A percentile compares a stretch with the other conserved stretches of the same genome.
phyloP scores from a whole-genome alignment of 64 coral and sea anemone genomes.

The Acropora yongei region DNA sequence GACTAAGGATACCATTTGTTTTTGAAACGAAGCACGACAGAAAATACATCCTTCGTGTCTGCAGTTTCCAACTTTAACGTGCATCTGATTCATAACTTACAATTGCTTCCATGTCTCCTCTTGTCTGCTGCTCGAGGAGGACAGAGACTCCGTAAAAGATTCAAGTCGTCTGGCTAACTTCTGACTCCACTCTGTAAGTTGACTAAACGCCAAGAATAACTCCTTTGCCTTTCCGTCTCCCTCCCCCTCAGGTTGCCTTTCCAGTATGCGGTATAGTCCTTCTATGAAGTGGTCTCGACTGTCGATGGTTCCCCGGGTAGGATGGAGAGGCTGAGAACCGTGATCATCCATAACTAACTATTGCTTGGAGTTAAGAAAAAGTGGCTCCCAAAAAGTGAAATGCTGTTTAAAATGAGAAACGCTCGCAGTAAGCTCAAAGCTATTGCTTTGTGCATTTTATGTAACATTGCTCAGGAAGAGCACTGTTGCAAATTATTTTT shows the following conservation, averaged over 20 bases:
- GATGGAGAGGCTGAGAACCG: slow-evolving; percentile 45
- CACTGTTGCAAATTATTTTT: no score
- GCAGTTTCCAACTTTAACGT: no score
- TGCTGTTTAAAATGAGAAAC: no score
- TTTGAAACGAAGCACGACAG: no score
- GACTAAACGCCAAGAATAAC: slow-evolving; percentile 66
- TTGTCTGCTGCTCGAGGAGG: slow-evolving; percentile 51
- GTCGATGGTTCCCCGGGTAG: slow-evolving; percentile 80
- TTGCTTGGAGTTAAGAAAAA: slow-evolving; percentile 29
- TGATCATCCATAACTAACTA: slow-evolving; percentile 55
- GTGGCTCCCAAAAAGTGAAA: no score
- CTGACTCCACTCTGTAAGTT: slow-evolving; percentile 60
- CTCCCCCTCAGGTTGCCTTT: background rate
- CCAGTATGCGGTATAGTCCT: slow-evolving; percentile 55
- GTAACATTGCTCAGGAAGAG: no score
- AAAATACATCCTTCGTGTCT: no score
- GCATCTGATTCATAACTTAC: slow-evolving; percentile 35
- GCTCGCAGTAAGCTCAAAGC: no score
- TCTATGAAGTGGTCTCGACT: slow-evolving; percentile 78
- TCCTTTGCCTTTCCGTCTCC: background rate
- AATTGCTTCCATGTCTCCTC: slow-evolving; percentile 70
- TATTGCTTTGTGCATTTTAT: no score
- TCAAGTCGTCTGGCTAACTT: slow-evolving; percentile 52
- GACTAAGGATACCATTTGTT: no score
- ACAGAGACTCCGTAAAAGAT: slow-evolving; percentile 44